Evolutionary conservation across 1,140 invertebrate species (phyloP), one percentile per base, ranked within the genome.

Genomic region (Brachionus koreanus): DNA sequence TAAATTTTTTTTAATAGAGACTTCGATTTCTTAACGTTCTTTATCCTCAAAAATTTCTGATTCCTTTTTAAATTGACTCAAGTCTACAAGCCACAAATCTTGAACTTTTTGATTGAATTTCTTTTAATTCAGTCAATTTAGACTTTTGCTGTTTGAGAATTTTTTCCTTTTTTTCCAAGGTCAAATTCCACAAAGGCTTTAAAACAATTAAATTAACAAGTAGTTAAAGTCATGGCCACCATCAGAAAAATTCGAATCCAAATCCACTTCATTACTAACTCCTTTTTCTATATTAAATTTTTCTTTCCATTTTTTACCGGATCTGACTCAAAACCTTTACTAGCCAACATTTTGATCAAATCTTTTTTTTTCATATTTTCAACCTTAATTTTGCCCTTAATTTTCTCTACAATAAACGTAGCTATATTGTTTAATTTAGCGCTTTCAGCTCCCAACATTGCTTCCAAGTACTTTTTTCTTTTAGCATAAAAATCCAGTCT

Each of bases 341-440:
- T 92, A 7, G 94, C 90, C 39, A 99, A 89, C 87, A 96, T 94
- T 46, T 94, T 92, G 76, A 99, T 93, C 90, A 98, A 94, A 13
- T 89, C 90, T 9, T 91, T 92, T 86, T 95, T 96, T 74, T 94
- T 92, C 87, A 97, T 96, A 87, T 98, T 99, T 94, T 99, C 90
- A 97, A 83, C 49, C 84, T 92, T 91, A 7, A 99, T 88, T 63
- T 91, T 92, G n/a, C 93, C 93, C 84, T 96, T 94, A 86, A 97
- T 98, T 86, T 99, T 99, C 87, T 99, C 97, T n/a, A 96, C 85
- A 84, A 99, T 99, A 87, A 99, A 99, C 49, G 90, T 85, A 0
- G 95, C 95, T 88, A 98, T 95, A 88, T 98, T 97, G 29, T 92
- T 92, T 0, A 99, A 89, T 87, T 94, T 95, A 16, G 91, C 89